Evolutionary conservation across 23 tunicate genomes (phyloP), one percentile per base, ranked within the genome.

Genomic region (Aplidium turbinatum): DNA sequence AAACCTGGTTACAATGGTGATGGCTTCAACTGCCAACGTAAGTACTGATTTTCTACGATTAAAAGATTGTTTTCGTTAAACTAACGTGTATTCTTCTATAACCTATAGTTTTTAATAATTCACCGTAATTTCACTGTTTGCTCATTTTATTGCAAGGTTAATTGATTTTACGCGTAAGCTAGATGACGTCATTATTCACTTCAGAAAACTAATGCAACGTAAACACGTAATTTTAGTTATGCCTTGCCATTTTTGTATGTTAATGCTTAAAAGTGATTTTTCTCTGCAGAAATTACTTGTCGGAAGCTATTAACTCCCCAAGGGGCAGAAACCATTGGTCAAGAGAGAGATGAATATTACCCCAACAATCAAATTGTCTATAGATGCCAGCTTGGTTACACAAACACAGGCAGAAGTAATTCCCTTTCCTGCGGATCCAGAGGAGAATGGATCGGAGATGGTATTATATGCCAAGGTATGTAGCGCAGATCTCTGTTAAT

Each of bases 11-110:
- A 82, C 31, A 73, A 65, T 16, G 87, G 87, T 1, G 56, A 82
- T 47, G 87, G 87, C 24, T n/a, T 38, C 1, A 53, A 34, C 4
- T 80, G 85, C 50, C 38, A 73, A 54, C 55, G 85, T 80, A 57
- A 69, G 80, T 52, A 29, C 23, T 1, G 34, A 11, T 28, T 54
- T 42, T 11, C 16, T 9, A 42, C 16, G 13, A n/a, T n/a, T n/a
- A n/a, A n/a, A n/a, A n/a, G n/a, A n/a, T n/a, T n/a, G n/a, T n/a
- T n/a, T n/a, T n/a, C n/a, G n/a, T n/a, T n/a, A n/a, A n/a, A n/a
- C n/a, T n/a, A n/a, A n/a, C n/a, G n/a, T n/a, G n/a, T n/a, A n/a
- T n/a, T n/a, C n/a, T n/a, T n/a, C n/a, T n/a, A n/a, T n/a, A n/a
- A n/a, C n/a, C n/a, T n/a, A n/a, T n/a, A n/a, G n/a, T n/a, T n/a